Evolutionary conservation across 2,888 invertebrate species (phyloP), one percentile per base, ranked within the genome.

Genomic region (Epistrophe eligans): DNA sequence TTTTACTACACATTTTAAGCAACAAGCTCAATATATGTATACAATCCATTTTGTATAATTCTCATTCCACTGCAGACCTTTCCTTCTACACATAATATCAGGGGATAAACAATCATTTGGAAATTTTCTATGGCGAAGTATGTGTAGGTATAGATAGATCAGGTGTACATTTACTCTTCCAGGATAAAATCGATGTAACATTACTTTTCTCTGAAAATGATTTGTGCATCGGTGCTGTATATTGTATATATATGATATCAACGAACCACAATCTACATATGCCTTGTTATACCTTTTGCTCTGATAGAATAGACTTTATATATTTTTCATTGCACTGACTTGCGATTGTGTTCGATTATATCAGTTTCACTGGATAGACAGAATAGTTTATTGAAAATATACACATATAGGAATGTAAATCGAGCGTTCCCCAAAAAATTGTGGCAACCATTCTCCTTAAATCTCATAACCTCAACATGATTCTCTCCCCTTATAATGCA

Each of bases 331-430:
- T 74, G 43, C 77, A 40, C 50, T 70, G 62, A 81, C 60, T 73
- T 77, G 80, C 52, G 64, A 77, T 85, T 85, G 81, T 79, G 70
- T 82, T 71, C 58, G 71, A 64, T 79, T 62, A 77, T 77, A 82
- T 87, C 79, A 79, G 57, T 79, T 79, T 64, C 71, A 60, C 35
- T 55, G 48, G 67, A 73, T 80, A 50, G 77, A 77, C 74, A 81
- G 81, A 81, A 76, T 52, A 82, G 70, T 87, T 79, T 87, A 82
- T 79, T 87, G 82, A 76, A 77, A 85, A 87, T 57, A 81, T 73
- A 79, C 71, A 79, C 48, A 0, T 9, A 87, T 57, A 81, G 70
- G 71, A 64, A 79, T 52, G 73, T 81, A 85, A 64, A 67, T 67
- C 50, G 19, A 62, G 66, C 50, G 74, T 67, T 84, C 72, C 45